Percentiles rank a stretch among this genome's conserved stretches.
phyloP scores from a whole-genome alignment of 2,113 vertebrate species.

The Scophthalmus maximus region DNA sequence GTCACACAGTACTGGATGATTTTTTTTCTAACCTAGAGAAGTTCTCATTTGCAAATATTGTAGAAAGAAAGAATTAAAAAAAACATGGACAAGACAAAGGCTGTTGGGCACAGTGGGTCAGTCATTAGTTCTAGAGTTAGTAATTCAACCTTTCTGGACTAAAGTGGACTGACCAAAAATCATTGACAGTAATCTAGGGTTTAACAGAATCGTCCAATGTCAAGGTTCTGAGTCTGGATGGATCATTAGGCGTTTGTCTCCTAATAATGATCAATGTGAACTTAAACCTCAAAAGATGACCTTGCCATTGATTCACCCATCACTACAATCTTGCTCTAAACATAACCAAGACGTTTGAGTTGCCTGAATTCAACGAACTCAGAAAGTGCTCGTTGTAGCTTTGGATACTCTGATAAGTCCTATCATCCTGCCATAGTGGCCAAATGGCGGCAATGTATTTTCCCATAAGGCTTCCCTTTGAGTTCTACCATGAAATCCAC shows the following conservation, averaged over 20 bases:
- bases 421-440: too few relatives aligned
- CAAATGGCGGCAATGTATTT: too few relatives aligned
- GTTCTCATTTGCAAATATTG: too few relatives aligned
- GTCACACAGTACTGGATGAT: too few relatives aligned
- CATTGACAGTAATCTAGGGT: not conserved
- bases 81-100: too few relatives aligned
- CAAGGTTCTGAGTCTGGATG: not conserved
- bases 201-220: not conserved
- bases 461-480: not conserved
- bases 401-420: too few relatives aligned
- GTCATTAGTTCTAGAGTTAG: too few relatives aligned
- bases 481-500: not conserved
- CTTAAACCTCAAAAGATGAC: not conserved
- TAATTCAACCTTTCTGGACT: too few relatives aligned
- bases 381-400: not conserved
- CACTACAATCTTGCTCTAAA: not conserved
- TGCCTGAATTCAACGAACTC: too few relatives aligned
- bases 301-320: not conserved
- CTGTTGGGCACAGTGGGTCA: too few relatives aligned
- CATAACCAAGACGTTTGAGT: not conserved
- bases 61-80: too few relatives aligned
- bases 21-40: too few relatives aligned
- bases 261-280: not conserved
- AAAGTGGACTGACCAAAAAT: not conserved
- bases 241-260: not conserved